Conservation (phyloP, 2,888 invertebrate genomes). For the Theretra japonica region DNA sequence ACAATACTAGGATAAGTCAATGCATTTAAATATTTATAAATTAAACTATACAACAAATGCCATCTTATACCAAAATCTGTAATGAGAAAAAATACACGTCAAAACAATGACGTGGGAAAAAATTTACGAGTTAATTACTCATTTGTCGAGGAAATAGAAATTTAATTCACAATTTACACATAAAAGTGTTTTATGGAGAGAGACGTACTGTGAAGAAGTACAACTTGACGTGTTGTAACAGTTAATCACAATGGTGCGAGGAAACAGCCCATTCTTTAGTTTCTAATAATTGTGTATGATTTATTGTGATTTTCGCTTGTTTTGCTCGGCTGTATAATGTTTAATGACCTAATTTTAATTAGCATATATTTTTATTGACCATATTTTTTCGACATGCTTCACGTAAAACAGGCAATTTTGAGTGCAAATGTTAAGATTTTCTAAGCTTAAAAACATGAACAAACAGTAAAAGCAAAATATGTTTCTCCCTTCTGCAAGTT, state of each 20-base stretch:
- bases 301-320: background rate
- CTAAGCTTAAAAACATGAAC: no score
- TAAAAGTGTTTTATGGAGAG: slow-evolving; percentile 7
- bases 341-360: no score
- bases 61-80: background rate
- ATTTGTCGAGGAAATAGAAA: slow-evolving; percentile 15
- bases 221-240: background rate
- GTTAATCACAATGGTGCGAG: background rate
- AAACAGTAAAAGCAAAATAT: no score
- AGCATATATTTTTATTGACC: no score
- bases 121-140: slow-evolving; percentile 4
- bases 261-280: background rate
- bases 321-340: background rate
- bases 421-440: no score
- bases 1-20: no score
- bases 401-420: no score
- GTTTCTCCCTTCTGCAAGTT: no score
- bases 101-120: slow-evolving; percentile 10
- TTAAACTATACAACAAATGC: background rate
- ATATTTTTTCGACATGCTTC: no score
- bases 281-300: background rate
- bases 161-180: background rate
- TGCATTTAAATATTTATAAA: no score
- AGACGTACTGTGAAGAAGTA: background rate
- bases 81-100: background rate